Conservation (phyloP, 2,888 invertebrate species). For the Syrphus vitripennis region DNA sequence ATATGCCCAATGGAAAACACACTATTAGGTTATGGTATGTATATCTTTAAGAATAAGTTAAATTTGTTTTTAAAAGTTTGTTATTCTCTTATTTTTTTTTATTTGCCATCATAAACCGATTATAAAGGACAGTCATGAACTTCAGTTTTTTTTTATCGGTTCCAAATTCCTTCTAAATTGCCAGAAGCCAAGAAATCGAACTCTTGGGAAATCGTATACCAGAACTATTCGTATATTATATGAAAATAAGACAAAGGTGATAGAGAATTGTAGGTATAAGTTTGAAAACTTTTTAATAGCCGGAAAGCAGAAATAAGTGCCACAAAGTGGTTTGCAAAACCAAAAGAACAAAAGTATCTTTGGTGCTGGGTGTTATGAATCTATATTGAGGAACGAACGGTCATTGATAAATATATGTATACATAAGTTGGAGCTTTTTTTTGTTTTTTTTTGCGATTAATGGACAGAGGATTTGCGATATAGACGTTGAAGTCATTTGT, state of each 20-base stretch:
- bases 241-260: conserved; percentile 43
- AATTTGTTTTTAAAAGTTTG: conserved; percentile 36
- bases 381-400: not conserved
- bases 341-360: conserved; percentile 11
- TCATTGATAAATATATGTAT: not conserved
- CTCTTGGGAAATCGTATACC: conserved; percentile 55
- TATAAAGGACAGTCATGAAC: conserved; percentile 47
- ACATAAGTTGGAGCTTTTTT: not conserved
- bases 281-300: conserved; percentile 59
- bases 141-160: not conserved
- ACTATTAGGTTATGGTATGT: too few relatives aligned
- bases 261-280: conserved; percentile 40
- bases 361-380: not conserved
- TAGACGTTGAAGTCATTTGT: conserved; percentile 48
- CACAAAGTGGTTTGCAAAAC: conserved; percentile 32
- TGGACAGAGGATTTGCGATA: conserved; percentile 31
- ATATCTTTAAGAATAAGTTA: conserved; percentile 58
- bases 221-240: too few relatives aligned
- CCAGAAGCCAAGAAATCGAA: conserved; percentile 32
- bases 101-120: conserved; percentile 60
- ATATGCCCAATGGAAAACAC: not conserved
- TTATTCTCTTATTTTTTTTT: not conserved
- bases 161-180: not conserved
- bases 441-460: conserved; percentile 40
- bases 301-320: conserved; percentile 48